Base-by-base conservation (phyloP, 2,113 vertebrate species). In the Brachyhypopomus occidentalis region DNA sequence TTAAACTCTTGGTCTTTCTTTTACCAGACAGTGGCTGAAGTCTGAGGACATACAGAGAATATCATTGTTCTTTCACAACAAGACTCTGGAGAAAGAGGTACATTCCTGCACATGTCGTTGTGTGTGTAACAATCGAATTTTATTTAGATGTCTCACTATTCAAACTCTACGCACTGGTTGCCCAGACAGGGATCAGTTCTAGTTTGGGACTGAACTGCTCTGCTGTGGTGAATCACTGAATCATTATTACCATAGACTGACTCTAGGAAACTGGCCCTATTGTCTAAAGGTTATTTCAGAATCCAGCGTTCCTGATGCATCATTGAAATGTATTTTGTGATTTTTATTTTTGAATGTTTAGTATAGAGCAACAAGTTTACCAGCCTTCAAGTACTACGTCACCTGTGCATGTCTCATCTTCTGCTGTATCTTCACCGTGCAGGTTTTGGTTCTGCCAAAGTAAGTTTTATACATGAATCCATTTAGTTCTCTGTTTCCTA, bases 41-140 rank as follows among this genome's bases (percentile, higher is more conserved):
- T 99, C 97, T 69, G 97, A 99, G 88, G 97, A 98, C 83, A 98
- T 99, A 91, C 96, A 99, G 90, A 95, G 97, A 91, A 97, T 98
- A 91, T 98, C 97, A 38, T 90, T 99, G 86, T 95, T 99, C 91
- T 99, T 99, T 91, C 97, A 99, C 83, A 97, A 99, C 84, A 98
- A 97, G 91, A 90, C 93, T 41, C 89, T 98, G 81, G 97, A 99
- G 89, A 98, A 97, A 89, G 96, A 99, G 93, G 97, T 98, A 95
- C 90, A 86, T 56, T 52, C 30, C 45, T 7, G 34, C 27, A 22
- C 3, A 2, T 22, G 36, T 36, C 11, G 45, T 58, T 2, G 5
- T 25, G 25, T 9, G 25, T 52, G 23, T 48, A 67, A 41, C 22
- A 62, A 23, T 19, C 34, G 2, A 4, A 48, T 19, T 20, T 77